A percentile compares a stretch with the other conserved stretches of the same genome.
These are phyloP conservation scores for Smutsia temminckii DNA, from an alignment of 2,797 vertebrate species.

Conservation along the genomic window DNA sequence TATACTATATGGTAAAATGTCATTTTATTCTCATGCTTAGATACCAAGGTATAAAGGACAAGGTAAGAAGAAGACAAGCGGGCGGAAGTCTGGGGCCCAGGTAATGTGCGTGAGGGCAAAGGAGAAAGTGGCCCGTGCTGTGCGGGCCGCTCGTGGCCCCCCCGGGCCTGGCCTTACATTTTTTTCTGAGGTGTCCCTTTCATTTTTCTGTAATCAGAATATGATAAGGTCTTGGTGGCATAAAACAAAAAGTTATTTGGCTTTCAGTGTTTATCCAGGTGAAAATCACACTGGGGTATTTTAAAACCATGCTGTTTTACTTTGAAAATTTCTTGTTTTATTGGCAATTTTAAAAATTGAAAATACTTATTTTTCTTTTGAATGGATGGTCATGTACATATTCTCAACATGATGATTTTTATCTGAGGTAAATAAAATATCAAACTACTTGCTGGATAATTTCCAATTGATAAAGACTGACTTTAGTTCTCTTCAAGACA, in stretches of 20 bases:
- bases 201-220: neutral
- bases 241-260: neutral
- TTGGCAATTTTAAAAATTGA: neutral
- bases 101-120: constrained; percentile 71
- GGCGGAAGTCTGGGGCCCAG: constrained; percentile 77
- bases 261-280: neutral
- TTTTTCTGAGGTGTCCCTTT: neutral
- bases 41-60: constrained; percentile 89
- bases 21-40: constrained; percentile 87
- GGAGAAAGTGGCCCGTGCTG: neutral
- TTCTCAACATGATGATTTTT: neutral
- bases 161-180: rapidly evolving
- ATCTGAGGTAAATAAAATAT: neutral
- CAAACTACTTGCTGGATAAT: neutral
- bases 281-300: neutral
- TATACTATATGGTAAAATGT: constrained; percentile 71
- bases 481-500: neutral
- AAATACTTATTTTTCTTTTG: neutral
- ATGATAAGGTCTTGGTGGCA: rapidly evolving
- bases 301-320: neutral
- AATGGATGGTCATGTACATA: neutral
- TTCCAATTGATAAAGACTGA: neutral
- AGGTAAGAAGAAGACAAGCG: constrained; percentile 83
- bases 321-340: neutral
- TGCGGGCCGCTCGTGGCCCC: rapidly evolving